Evolutionary conservation across 2,113 vertebrate species (phyloP), one percentile per base, ranked within the genome.

Genomic region (Siniperca chuatsi): DNA sequence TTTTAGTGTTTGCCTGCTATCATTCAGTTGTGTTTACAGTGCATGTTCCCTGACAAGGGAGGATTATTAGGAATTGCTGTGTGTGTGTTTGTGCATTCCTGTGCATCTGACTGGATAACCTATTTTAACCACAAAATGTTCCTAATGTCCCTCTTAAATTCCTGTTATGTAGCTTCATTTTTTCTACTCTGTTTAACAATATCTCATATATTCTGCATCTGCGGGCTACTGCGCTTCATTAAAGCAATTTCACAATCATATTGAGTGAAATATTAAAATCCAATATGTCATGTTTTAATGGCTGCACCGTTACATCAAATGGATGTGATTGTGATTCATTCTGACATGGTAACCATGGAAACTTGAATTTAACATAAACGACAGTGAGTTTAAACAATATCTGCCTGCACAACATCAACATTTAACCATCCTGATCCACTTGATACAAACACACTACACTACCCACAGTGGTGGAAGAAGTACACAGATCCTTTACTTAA

Each of bases 21-120:
- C 83, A 75, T 78, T 91, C 76, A 78, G 70, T 67, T 48, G 58
- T 86, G 86, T 89, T 89, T 86, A 84, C 75, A 29, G 61, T 46
- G 33, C 68, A 13, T 55, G 69, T 73, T 84, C 64, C 44, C 58
- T 25, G 20, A 85, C 68, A 75, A 40, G 21, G 66, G 29, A 33
- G 66, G 82, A 77, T 75, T 86, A 83, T 60, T 74, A 44, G 37
- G 20, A 67, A 48, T 12, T 35, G 73, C 50, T 37, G 65, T 61
- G 8, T 68, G 35, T 83, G 75, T 46, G 33, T 69, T 8, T 72
- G 70, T 64, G 65, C 21, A 73, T 85, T 35, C 42, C 23, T 64
- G 23, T 25, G 66, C 37, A 25, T 54, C 62, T 67, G 33, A 76
- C 60, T 76, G 40, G n/a, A 85, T 42, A 83, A 85, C 54, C 55